Percentiles rank a stretch among this genome's conserved stretches.
Evolutionary conservation across 2,113 vertebrate species (phyloP).

Genomic region (Ia io): DNA sequence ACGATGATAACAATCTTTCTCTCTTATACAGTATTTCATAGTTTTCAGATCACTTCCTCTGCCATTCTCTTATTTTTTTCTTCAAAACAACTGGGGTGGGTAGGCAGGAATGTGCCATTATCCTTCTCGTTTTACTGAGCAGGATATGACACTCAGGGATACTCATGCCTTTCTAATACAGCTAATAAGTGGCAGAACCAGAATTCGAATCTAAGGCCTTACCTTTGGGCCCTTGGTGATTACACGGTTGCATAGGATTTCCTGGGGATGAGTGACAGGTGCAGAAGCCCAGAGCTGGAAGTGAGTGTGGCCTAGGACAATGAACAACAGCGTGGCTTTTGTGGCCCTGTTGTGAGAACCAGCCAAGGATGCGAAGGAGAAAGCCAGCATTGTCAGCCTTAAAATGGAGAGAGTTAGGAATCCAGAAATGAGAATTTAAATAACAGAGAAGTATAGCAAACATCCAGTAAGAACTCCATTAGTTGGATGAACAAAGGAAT

Average conservation of each 20-base stretch:
- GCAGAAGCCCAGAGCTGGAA: neutral
- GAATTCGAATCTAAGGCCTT: neutral
- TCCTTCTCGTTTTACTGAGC: neutral
- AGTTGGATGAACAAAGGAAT: neutral
- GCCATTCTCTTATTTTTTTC: neutral
- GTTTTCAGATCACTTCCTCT: neutral
- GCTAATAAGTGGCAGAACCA: no score
- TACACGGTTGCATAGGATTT: neutral
- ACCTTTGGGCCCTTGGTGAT: neutral
- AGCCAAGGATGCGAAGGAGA: rapidly evolving
- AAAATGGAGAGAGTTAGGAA: neutral
- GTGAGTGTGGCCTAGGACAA: rapidly evolving
- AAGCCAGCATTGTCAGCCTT: neutral
- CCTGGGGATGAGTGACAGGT: neutral
- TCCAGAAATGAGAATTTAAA: neutral
- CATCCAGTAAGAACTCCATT: neutral
- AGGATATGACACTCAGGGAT: neutral
- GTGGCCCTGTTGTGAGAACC: neutral
- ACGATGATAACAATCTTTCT: neutral
- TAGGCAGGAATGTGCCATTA: no score
- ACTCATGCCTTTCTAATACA: no score
- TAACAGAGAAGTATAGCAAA: neutral
- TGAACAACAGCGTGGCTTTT: neutral
- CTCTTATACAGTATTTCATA: neutral
- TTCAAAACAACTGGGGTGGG: neutral